Evolutionary conservation across 2,113 vertebrate genomes (phyloP).

Genomic region (Pollachius pollachius): DNA sequence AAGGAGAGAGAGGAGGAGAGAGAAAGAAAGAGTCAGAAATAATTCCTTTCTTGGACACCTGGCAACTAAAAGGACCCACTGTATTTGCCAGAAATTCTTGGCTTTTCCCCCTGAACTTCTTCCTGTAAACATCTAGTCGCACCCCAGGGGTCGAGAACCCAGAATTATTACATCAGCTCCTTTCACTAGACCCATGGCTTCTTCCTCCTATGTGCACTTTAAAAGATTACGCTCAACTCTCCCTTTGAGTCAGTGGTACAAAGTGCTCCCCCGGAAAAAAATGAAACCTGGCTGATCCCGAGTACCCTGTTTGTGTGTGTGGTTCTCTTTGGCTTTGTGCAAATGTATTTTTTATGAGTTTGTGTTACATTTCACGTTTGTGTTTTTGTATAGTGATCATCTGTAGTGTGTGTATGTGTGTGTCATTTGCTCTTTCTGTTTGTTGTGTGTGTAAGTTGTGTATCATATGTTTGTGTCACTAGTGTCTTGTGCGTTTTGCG

Average conservation of each 20-base stretch:
- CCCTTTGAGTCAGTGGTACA: conserved; percentile 7
- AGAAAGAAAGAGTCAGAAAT: background rate
- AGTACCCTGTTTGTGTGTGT: background rate
- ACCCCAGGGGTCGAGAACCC: conserved; percentile 20
- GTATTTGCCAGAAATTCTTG: conserved; percentile 5
- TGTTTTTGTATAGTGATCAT: too few relatives aligned
- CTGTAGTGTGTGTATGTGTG: background rate
- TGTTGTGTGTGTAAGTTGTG: background rate
- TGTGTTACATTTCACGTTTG: background rate
- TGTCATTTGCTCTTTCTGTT: conserved; percentile 38
- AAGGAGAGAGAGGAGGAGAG: background rate
- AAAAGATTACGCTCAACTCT: conserved; percentile 15
- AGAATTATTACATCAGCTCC: conserved; percentile 23
- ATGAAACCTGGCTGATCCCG: conserved; percentile 12
- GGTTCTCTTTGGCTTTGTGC: conserved; percentile 6
- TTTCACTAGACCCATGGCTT: conserved; percentile 41
- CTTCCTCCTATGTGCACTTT: conserved; percentile 21
- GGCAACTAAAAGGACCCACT: conserved; percentile 51
- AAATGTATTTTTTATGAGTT: conserved; percentile 19
- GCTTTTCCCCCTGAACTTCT: conserved; percentile 7
- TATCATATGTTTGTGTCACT: too few relatives aligned
- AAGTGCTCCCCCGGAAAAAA: background rate
- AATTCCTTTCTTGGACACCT: conserved; percentile 32
- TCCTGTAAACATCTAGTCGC: background rate
- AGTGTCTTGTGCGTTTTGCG: too few relatives aligned